Evolutionary conservation across 2,113 vertebrate genomes (phyloP), one percentile per base, ranked within the genome.

Genomic region (Myotis yumanensis): DNA sequence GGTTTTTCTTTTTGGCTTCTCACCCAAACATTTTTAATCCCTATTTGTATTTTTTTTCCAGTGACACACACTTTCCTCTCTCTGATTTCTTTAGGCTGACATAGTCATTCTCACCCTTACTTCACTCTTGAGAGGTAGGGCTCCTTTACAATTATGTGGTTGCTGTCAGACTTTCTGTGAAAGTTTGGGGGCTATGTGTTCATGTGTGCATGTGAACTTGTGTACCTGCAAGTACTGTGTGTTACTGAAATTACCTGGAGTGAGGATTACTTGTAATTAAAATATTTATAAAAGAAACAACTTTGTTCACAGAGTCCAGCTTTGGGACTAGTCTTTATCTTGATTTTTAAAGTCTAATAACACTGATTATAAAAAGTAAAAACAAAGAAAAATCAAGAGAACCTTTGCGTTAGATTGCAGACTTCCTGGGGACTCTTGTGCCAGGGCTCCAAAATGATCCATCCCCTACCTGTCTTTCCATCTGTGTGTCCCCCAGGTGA

Each of bases 131-230:
- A 97, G 98, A 98, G 97, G 97, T 98, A 96, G 98, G 97, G 98
- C 96, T 98, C 96, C 97, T 98, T 98, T 97, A 98, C 97, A 98
- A 98, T 85, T 97, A 97, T 96, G 97, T 98, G 98, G 97, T 98
- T 98, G 98, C 98, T 98, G 93, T 98, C 96, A 97, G 98, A 99
- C 99, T 99, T 99, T 99, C 99, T 99, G 98, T 99, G 99, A 99
- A 99, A 99, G 99, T 98, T 98, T 98, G 94, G 96, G 98, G 98
- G 97, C 98, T 97, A 69, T 8, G 92, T 98, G 98, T 96, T 48
- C 91, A 48, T 57, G 90, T 62, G 77, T 28, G 72, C 22, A 59
- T 81, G 76, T 64, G 79, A 72, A 71, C 76, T 89, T 93, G 88
- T 35, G 43, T 96, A 96, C 66, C 84, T 98, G 95, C 94, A 97